Evolutionary conservation across 2,888 invertebrate species (phyloP), one percentile per base, ranked within the genome.

Genomic region (Subacronicta megacephala): DNA sequence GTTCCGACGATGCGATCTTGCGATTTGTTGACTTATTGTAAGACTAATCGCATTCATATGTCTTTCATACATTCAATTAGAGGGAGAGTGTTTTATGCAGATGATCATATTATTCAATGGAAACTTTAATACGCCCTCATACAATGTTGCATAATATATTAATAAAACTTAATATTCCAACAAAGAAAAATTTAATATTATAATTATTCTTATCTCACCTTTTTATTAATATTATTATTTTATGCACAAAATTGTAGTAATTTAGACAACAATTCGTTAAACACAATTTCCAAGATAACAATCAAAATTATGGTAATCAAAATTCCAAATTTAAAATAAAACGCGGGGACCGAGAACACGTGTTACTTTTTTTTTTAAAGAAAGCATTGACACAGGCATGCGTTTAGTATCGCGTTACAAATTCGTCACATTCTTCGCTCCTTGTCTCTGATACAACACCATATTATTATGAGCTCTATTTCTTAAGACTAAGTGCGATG

Each of bases 381-480:
- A 84, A 85, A 82, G 75, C 84, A 83, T 84, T 85, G 85, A 85
- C 87, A 81, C 77, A 71, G 75, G 78, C 83, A 75, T 80, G 77
- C 82, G 80, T 85, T 84, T 80, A 80, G 85, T 80, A 78, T 87
- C 87, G 76, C 80, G 77, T 90, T 90, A 87, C 89, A 78, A 84
- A 88, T 89, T 86, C 82, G 87, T 85, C 82, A 84, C 87, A 87
- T 86, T 79, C 82, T 76, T 77, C 54, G 49, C 62, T 59, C 42
- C 63, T 62, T 64, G 55, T 62, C 56, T 58, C 70, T 65, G 64
- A 49, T 54, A 18, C 16, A 31, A 5, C 37, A 23, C 31, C 72
- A 64, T 55, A 43, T 67, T 41, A 80, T 52, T 67, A 43, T 73
- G 62, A 62, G 49, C 77, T 66, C 53, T 85, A 81, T 55, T 0